Conservation (phyloP, 2,888 invertebrate genomes). For the Cataglyphis altisquamis region DNA sequence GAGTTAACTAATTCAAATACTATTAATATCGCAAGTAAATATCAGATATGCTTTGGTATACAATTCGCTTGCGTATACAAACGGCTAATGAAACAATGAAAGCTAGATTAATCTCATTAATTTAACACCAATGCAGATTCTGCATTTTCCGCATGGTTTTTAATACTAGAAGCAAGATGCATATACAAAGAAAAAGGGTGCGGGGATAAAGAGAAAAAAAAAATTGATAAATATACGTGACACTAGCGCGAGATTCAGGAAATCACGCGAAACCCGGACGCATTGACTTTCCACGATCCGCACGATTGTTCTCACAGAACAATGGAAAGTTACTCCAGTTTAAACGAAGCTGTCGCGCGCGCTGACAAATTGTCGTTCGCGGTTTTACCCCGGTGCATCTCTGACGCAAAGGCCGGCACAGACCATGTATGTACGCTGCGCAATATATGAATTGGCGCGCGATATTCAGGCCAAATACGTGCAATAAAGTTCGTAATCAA, state of each 20-base stretch:
- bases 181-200: not conserved
- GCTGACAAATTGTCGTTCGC: constrained; percentile 73
- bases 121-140: not conserved
- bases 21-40: not conserved
- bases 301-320: constrained; percentile 72
- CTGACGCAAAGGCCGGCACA: constrained; percentile 44
- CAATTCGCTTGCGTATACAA: not conserved
- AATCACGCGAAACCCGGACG: constrained; percentile 34
- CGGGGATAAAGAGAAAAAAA: constrained; percentile 15
- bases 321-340: constrained; percentile 75
- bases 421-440: not conserved
- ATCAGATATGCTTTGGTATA: not conserved
- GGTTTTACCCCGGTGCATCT: constrained; percentile 65
- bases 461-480: constrained; percentile 1
- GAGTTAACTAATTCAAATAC: not conserved
- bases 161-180: not conserved
- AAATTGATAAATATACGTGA: constrained; percentile 32
- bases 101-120: not conserved
- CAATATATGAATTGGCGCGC: not conserved
- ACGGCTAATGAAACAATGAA: not conserved
- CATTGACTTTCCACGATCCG: constrained; percentile 46
- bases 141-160: not conserved
- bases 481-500: constrained; percentile 14
- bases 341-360: constrained; percentile 74
- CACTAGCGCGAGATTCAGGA: not conserved